phyloP scores from a whole-genome alignment of 2,888 invertebrate genomes.

The Crocallis elinguaria region DNA sequence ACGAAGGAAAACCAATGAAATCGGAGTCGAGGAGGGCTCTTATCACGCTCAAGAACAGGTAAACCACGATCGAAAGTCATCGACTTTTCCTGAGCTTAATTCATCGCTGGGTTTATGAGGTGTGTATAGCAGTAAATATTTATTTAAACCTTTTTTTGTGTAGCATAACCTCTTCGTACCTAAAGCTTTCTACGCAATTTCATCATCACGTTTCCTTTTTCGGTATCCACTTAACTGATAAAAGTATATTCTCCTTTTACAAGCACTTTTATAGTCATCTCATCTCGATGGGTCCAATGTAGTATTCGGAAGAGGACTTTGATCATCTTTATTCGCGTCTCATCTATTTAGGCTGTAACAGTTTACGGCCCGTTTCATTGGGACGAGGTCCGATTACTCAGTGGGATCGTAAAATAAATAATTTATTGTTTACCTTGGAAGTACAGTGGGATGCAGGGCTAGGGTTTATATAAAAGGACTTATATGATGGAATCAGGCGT shows the following conservation, averaged over 20 bases:
- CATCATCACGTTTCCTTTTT: not conserved
- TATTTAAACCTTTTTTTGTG: too few species aligned
- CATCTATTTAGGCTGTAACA: constrained; percentile 60
- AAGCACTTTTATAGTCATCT: constrained; percentile 26
- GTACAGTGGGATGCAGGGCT: constrained; percentile 2
- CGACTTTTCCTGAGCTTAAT: too few species aligned
- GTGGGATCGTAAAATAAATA: constrained; percentile 74
- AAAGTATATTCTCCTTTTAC: constrained; percentile 21
- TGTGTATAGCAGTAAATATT: too few species aligned
- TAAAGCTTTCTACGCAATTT: not conserved
- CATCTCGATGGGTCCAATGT: constrained; percentile 27
- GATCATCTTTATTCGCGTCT: constrained; percentile 51
- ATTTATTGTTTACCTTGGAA: constrained; percentile 56
- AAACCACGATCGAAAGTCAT: too few species aligned
- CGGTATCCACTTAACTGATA: constrained; percentile 10
- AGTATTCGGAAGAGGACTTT: constrained; percentile 38
- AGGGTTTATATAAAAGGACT: not conserved
- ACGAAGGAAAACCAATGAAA: constrained; percentile 21
- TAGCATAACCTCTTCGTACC: too few species aligned
- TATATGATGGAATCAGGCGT: too few species aligned
- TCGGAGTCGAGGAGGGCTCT: not conserved
- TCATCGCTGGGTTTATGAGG: too few species aligned
- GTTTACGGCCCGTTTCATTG: constrained; percentile 61
- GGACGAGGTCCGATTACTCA: constrained; percentile 71
- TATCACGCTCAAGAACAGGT: constrained; percentile 9